Evolutionary conservation across 2,888 invertebrate species (phyloP), one percentile per base, ranked within the genome.

Genomic region (Drosophila bunnanda): DNA sequence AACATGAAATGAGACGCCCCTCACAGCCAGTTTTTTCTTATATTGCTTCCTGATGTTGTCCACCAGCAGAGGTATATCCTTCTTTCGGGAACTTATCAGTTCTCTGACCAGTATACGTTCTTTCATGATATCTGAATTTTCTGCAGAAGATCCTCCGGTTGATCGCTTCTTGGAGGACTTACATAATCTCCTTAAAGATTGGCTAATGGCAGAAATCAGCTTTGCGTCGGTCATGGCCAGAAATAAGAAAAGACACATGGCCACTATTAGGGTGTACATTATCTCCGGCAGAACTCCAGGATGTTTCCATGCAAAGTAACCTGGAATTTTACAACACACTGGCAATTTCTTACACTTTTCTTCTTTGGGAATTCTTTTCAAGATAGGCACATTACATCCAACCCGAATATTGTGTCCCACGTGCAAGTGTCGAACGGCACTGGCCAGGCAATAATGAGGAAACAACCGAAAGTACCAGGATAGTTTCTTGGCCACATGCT

Each of bases 1-100:
- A 0, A 90, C 82, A 8, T 93, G 93, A 71, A 94, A 93, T 0
- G 94, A 95, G 5, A 96, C 92, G 77, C 95, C 95, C 89, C 96
- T 95, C 0, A 98, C 97, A 1, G 97, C 97, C 44, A 95, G 91
- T 62, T 96, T 93, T 0, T 93, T 93, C 7, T 94, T 94, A 87
- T 97, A 97, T 83, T 94, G 94, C 91, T 97, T 97, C 15, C 95
- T 94, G 15, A 97, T 92, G 69, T 94, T 93, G 55, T 93, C 93
- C 4, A 95, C 90, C 5, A 95, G 94, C 0, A 96, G 90, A 93
- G 93, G 1, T 89, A 82, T 4, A 76, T 46, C 9, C 93, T 90
- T 22, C 91, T 91, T 1, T 79, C 52, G 15, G 2, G 81, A 79
- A n/a, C 89, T 78, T 0, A 94, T 93, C 76, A 92, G 92, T 0